phyloP scores from a whole-genome alignment of 1,140 invertebrate genomes.

The Drosophila tropicalis region DNA sequence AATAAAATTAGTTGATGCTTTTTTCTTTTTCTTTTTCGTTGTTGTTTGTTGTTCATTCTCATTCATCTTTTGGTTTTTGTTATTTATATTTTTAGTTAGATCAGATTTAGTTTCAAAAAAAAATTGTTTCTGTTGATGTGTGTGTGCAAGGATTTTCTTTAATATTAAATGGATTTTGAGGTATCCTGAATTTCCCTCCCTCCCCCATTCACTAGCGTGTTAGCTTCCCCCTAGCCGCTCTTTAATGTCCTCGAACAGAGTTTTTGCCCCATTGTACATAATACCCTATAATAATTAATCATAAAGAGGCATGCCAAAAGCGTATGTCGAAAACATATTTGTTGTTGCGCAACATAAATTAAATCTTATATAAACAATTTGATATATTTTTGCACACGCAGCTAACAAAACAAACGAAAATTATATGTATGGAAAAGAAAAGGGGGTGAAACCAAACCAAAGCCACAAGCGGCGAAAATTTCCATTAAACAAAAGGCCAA shows the following conservation, averaged over 20 bases:
- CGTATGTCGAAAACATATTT: constrained; percentile 47
- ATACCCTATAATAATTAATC: constrained; percentile 42
- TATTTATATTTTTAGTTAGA: constrained; percentile 37
- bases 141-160: constrained; percentile 73
- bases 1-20: constrained; percentile 47
- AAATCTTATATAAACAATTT: constrained; percentile 46
- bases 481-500: background rate
- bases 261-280: constrained; percentile 50
- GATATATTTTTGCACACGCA: constrained; percentile 52
- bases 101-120: constrained; percentile 39
- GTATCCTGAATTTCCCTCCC: constrained; percentile 26
- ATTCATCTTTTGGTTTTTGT: constrained; percentile 24
- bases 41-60: constrained; percentile 8
- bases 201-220: constrained; percentile 7
- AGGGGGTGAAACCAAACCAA: constrained; percentile 28
- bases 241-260: background rate
- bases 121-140: constrained; percentile 60
- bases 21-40: constrained; percentile 28
- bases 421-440: constrained; percentile 15
- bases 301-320: constrained; percentile 72
- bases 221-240: constrained; percentile 14
- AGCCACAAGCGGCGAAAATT: constrained; percentile 19
- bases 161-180: constrained; percentile 42
- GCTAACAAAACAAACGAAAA: constrained; percentile 37
- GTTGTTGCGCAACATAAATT: constrained; percentile 64